Percentiles rank a stretch among this genome's conserved stretches.
Conservation (phyloP, 2,888 invertebrate genomes). For the Ferrisia virgata region DNA sequence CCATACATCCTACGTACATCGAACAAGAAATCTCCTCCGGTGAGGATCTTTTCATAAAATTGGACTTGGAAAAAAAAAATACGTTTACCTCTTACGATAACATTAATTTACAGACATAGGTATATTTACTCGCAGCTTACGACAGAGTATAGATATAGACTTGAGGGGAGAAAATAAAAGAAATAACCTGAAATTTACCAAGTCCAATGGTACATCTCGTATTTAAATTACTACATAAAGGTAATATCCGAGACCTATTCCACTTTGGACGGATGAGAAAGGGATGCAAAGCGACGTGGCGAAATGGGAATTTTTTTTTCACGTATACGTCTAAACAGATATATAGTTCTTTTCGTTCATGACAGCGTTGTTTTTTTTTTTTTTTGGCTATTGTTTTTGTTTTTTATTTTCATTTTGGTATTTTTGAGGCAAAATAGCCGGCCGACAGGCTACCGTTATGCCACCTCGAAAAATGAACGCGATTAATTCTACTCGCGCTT, state of each 20-base stretch:
- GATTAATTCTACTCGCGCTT: background rate
- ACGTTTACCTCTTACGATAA: background rate
- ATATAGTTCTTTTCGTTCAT: background rate
- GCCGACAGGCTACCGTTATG: background rate
- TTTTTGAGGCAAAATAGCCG: background rate
- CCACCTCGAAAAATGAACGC: background rate
- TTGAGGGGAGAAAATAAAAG: background rate
- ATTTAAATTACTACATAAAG: background rate
- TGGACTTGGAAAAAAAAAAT: no score
- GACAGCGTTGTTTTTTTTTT: no score
- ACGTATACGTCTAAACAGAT: background rate
- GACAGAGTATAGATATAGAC: background rate
- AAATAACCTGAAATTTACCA: background rate
- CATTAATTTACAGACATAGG: no score
- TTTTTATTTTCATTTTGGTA: background rate
- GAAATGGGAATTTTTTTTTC: background rate
- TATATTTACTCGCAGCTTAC: background rate
- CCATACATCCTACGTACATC: background rate
- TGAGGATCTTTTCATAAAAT: background rate
- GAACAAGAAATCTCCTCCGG: background rate
- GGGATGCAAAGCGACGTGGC: background rate
- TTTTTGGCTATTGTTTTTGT: background rate
- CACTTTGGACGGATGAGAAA: background rate
- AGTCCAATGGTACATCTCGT: background rate
- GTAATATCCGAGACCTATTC: background rate